Percentiles rank a stretch among this genome's conserved stretches.
These are phyloP conservation scores for Polietes domitor DNA, from an alignment of 2,888 invertebrate species.

Conservation along the genomic window DNA sequence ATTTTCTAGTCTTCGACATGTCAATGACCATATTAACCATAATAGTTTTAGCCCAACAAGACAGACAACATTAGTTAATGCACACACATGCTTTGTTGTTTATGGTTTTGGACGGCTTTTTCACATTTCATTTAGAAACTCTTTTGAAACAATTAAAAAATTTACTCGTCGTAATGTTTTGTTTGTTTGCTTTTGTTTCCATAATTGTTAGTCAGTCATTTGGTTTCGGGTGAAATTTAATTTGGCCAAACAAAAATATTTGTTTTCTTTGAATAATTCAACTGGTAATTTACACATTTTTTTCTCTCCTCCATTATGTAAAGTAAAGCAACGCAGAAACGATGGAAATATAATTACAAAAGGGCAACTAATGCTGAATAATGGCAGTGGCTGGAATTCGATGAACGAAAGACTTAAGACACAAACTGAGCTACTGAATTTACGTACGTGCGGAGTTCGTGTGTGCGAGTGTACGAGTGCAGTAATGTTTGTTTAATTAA, in stretches of 20 bases:
- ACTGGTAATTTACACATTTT: constrained; percentile 19
- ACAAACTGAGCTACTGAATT: too few species aligned
- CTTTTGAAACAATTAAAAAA: constrained; percentile 3
- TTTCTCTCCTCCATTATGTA: not conserved
- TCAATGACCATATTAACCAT: constrained; percentile 10
- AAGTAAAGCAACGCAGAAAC: not conserved
- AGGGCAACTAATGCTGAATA: constrained; percentile 10
- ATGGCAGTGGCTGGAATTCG: not conserved
- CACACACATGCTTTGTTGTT: not conserved
- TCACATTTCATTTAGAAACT: constrained; percentile 23
- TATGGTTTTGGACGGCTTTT: not conserved
- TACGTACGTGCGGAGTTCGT: not conserved
- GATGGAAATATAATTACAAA: not conserved
- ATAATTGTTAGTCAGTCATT: not conserved
- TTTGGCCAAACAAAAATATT: not conserved
- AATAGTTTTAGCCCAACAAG: not conserved
- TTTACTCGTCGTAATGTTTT: not conserved
- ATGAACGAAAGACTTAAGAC: constrained; percentile 26
- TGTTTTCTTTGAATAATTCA: constrained; percentile 17
- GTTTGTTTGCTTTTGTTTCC: constrained; percentile 1
- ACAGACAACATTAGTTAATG: not conserved
- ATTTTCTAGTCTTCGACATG: not conserved
- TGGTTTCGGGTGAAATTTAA: constrained; percentile 21
- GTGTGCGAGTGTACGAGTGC: too few species aligned
- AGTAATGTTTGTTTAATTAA: too few species aligned